Evolutionary conservation across 2,888 invertebrate species (phyloP).

Genomic region (Acanthosepion esculentum): DNA sequence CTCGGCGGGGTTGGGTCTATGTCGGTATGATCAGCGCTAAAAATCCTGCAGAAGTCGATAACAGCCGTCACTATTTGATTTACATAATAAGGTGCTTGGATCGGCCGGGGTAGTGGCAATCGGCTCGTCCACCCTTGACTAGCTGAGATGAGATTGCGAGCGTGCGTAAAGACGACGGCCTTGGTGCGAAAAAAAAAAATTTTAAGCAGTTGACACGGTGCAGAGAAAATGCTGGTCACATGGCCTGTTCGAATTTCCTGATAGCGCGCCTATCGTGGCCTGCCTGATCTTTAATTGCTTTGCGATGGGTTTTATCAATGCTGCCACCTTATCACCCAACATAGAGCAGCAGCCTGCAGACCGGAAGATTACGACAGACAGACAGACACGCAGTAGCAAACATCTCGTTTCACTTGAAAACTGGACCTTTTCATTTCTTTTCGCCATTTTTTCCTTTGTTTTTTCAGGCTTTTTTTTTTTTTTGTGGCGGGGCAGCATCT

Average conservation of each 20-base stretch:
- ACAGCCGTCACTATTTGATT: conserved; percentile 18
- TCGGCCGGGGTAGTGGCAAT: neutral
- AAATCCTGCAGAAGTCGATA: conserved; percentile 20
- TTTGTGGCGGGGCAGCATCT: too few species aligned
- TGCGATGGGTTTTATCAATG: conserved; percentile 8
- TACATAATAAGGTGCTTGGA: conserved; percentile 33
- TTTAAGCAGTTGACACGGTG: neutral
- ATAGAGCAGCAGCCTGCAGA: neutral
- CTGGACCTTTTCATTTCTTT: too few species aligned
- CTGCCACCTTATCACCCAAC: conserved; percentile 8
- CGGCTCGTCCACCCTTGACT: neutral
- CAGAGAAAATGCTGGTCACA: neutral
- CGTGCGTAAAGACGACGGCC: neutral
- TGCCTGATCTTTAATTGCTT: neutral
- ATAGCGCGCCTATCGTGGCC: neutral
- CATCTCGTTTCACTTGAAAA: too few species aligned
- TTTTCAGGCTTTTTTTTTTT: too few species aligned
- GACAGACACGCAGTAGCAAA: neutral
- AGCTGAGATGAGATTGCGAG: neutral
- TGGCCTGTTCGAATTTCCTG: neutral
- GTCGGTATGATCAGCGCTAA: neutral
- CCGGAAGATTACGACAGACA: neutral
- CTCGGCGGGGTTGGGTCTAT: neutral
- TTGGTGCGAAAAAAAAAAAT: neutral
- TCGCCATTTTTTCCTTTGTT: too few species aligned